These are phyloP conservation scores for Cherax destructor DNA, from an alignment of 1,140 invertebrate genomes.

Conservation along the genomic window DNA sequence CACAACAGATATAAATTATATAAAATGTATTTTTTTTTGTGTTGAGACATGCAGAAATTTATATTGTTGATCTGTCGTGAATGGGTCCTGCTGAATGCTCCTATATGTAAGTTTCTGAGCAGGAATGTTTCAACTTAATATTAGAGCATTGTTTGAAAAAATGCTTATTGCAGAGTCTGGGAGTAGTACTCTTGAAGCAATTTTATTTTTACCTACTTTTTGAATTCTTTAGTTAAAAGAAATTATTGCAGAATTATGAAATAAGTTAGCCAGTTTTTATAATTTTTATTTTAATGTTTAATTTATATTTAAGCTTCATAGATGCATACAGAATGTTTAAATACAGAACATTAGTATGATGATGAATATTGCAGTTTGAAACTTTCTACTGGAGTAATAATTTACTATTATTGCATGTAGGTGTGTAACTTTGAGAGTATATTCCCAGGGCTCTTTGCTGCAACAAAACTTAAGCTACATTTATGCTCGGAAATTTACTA, in stretches of 20 bases:
- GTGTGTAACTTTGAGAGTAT: background rate
- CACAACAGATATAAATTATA: background rate
- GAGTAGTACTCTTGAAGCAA: background rate
- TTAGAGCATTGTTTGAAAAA: background rate
- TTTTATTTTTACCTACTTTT: background rate
- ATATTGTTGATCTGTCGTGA: background rate
- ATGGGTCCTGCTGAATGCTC: background rate
- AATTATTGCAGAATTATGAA: background rate
- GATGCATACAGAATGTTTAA: background rate
- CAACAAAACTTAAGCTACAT: background rate
- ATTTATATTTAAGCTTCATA: background rate
- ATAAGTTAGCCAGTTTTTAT: background rate
- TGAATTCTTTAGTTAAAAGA: too few species aligned
- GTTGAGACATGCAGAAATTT: background rate
- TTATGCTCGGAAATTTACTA: background rate
- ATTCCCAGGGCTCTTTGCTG: slow-evolving; percentile 1
- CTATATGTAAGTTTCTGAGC: background rate
- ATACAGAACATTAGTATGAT: background rate
- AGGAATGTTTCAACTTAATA: background rate
- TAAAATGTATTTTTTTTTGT: background rate
- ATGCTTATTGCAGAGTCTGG: background rate
- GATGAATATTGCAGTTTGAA: background rate
- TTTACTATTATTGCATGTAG: background rate
- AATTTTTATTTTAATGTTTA: background rate
- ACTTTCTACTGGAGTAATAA: background rate